Evolutionary conservation across 1,140 invertebrate genomes (phyloP), one percentile per base, ranked within the genome.

Genomic region (Scaptomyza montana): DNA sequence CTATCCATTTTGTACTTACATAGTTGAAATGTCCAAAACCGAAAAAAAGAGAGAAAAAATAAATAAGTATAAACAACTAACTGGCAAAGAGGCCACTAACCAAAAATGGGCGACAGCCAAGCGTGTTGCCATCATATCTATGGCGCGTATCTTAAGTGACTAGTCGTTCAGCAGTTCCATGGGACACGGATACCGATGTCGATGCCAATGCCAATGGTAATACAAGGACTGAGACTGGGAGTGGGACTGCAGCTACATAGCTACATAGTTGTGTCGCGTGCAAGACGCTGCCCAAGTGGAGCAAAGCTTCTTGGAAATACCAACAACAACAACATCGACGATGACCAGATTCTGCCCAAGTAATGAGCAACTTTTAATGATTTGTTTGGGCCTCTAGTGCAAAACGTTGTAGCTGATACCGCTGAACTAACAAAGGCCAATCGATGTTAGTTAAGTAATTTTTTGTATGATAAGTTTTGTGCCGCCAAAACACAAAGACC

Each of bases 321-420:
- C 57, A 56, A 68, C 6, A 25, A 41, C 21, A 6, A 45, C 21
- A 53, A 25, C 19, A 16, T 25, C 3, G 4, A 54, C 19, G 19
- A 36, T 28, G 64, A 47, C 10, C 19, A 36, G 33, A 28, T 47
- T 2, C 39, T 43, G 50, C 8, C 49, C 60, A 41, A 50, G 64
- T 82, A 81, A 78, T 78, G 80, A 75, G 70, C 53, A n/a, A 41
- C 7, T 71, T 71, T 60, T 62, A 63, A 54, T 74, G 80, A 81
- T 82, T 81, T 81, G 62, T 61, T 81, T 25, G 56, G 6, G n/a
- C 19, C 55, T 53, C 60, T 74, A 81, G 79, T 78, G 79, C 70
- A 54, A 78, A 78, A 53, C 61, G 53, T 16, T 78, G 79, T 78
- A 62, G 57, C 54, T 59, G 53, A 65, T 66, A 53, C 33, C 62